Base-by-base conservation (phyloP, 92 coral and sea anemone genomes). In the Epizoanthus ramosus region DNA sequence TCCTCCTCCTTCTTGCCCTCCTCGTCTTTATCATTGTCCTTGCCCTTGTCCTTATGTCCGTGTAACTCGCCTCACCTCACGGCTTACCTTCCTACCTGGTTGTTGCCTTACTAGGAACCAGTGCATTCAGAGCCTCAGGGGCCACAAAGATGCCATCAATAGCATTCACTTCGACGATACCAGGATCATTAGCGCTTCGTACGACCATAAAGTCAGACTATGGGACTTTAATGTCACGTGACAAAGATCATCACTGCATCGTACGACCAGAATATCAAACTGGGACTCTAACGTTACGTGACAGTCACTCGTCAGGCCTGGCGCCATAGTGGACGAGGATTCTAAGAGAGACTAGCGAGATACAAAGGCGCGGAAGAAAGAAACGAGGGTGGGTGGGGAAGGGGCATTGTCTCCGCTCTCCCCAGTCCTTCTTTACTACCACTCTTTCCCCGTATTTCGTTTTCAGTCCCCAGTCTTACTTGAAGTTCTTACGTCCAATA, bases 81-180 rank as follows among this genome's bases (percentile, higher is more conserved):
- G 31, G 5, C 25, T 17, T 16, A 16, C 33, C 23, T 18, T 68
- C 74, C 74, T 47, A 10, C 9, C 15, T 0, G 13, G 14, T 47
- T 63, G 8, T 79, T 83, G 15, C 28, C 75, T 63, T 37, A n/a
- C 5, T 77, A 95, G 98, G 87, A 93, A 92, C 6, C 84, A 90
- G 3, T 91, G 98, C 57, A 95, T 93, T 61, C 96, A 94, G 80
- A 89, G 98, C 8, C 84, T 95, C 59, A 84, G 91, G 23, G 95
- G 97, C 53, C 94, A 88, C 84, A 91, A 90, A 75, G 93, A 93
- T 50, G 89, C 86, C 39, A 97, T 93, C n/a, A 95, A 93, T 87
- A 87, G 97, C 72, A 89, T 95, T 53, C 93, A 91, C 22, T 89
- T 93, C 24, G 98, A 95, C 73, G 97, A 94, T 71, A 89, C 98